Conservation (phyloP, 2,888 invertebrate species). For the Macrosoma leucophasiata region DNA sequence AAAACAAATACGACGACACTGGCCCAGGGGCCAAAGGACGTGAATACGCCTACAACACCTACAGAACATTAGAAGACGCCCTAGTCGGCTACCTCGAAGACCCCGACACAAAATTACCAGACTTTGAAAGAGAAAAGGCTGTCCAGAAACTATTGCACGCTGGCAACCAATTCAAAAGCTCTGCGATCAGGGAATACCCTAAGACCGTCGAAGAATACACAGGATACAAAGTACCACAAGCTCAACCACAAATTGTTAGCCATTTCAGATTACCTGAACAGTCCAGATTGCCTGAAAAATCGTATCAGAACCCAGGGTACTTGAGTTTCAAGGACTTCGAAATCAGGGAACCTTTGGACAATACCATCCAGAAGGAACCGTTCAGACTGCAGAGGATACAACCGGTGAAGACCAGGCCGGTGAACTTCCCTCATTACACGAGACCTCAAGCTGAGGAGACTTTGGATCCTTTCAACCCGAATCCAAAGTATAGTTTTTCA, state of each 20-base stretch:
- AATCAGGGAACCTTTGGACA: background rate
- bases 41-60: slow-evolving; percentile 52
- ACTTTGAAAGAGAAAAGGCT: slow-evolving; percentile 42
- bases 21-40: slow-evolving; percentile 57
- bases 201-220: slow-evolving; percentile 40
- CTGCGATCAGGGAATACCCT: slow-evolving; percentile 27
- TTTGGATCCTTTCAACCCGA: slow-evolving; percentile 31
- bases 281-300: slow-evolving; percentile 1
- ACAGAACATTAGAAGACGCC: slow-evolving; percentile 52
- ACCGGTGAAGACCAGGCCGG: slow-evolving; percentile 31
- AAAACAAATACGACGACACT: slow-evolving; percentile 65
- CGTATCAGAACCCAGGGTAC: slow-evolving; percentile 1
- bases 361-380: slow-evolving; percentile 21
- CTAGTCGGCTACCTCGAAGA: slow-evolving; percentile 52
- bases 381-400: slow-evolving; percentile 34
- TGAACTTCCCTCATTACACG: slow-evolving; percentile 37
- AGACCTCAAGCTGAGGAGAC: slow-evolving; percentile 11
- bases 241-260: slow-evolving; percentile 8
- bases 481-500: slow-evolving; percentile 48
- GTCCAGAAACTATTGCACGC: slow-evolving; percentile 31
- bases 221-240: slow-evolving; percentile 23
- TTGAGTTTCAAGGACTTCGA: slow-evolving; percentile 2
- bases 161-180: slow-evolving; percentile 8
- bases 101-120: slow-evolving; percentile 58
- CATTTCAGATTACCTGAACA: slow-evolving; percentile 2